phyloP scores from a whole-genome alignment of 2,113 vertebrate species.

The Podiceps cristatus region DNA sequence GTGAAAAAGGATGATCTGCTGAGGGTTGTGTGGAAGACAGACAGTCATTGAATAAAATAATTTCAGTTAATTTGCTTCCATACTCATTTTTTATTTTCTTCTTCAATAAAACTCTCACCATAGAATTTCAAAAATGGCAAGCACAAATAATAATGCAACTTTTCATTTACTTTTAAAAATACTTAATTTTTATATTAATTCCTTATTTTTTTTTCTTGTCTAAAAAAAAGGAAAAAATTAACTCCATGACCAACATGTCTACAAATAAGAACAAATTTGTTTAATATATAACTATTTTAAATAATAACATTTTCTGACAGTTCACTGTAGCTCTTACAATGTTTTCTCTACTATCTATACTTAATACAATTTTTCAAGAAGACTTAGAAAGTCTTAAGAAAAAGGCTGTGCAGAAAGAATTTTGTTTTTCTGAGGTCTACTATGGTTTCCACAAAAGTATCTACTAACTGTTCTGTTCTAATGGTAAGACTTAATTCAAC shows the following conservation, averaged over 20 bases:
- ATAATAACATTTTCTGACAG: not conserved
- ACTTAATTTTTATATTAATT: not conserved
- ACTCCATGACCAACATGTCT: fast-evolving
- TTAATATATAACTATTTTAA: not conserved
- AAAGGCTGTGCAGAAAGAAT: fast-evolving
- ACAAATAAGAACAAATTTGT: not conserved
- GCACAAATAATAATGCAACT: fast-evolving
- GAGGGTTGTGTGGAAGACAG: not conserved
- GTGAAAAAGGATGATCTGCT: not conserved
- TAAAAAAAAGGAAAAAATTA: not conserved
- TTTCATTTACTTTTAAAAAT: not conserved
- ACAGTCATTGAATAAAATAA: not conserved
- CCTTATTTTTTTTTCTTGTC: not conserved
- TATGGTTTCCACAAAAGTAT: not conserved
- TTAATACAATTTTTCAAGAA: not conserved
- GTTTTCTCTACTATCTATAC: not conserved
- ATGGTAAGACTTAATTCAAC: not conserved
- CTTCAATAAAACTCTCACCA: not conserved
- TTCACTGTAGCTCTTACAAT: not conserved
- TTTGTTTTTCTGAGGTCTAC: not conserved
- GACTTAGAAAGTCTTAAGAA: not conserved
- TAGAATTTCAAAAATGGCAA: not conserved
- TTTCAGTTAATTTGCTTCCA: not conserved
- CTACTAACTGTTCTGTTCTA: not conserved
- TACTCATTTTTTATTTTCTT: not conserved